phyloP scores from a whole-genome alignment of 2,113 vertebrate species.

The Stigmatopora nigra region DNA sequence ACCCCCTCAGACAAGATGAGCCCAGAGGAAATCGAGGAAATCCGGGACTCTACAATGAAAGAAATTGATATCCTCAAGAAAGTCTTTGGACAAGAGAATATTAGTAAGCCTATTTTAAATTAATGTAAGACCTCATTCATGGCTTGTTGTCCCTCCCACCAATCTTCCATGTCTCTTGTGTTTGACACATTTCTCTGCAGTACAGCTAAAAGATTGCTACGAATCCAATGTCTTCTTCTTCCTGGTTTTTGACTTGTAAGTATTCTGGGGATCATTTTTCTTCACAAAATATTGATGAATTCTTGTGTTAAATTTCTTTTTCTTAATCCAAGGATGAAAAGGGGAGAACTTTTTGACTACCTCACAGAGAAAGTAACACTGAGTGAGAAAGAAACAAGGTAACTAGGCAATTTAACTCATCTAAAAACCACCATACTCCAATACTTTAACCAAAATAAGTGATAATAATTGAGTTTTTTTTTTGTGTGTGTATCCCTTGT shows the following conservation, averaged over 20 bases:
- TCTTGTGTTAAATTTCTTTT: background rate
- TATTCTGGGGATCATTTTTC: constrained; percentile 28
- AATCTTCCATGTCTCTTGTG: background rate
- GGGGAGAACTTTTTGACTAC: constrained; percentile 95
- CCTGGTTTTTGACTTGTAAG: constrained; percentile 96
- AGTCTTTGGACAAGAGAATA: constrained; percentile 82
- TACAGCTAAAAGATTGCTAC: constrained; percentile 92
- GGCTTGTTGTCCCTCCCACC: background rate
- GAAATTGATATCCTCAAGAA: constrained; percentile 92
- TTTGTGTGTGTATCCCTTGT: constrained; percentile 19
- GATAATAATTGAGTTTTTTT: background rate
- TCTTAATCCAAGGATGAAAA: constrained; percentile 81
- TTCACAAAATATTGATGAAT: background rate
- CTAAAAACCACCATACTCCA: background rate
- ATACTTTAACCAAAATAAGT: background rate
- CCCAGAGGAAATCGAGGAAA: constrained; percentile 77
- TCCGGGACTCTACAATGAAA: constrained; percentile 81
- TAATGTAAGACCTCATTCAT: background rate
- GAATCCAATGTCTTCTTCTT: constrained; percentile 94
- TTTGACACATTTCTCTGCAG: constrained; percentile 62
- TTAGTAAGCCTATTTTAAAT: constrained; percentile 77
- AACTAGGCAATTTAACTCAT: background rate
- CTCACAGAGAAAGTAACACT: constrained; percentile 95
- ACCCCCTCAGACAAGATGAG: constrained; percentile 84
- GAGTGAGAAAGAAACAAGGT: constrained; percentile 96